Evolutionary conservation across 1,140 invertebrate genomes (phyloP).

Genomic region (Zaprionus gabonicus): DNA sequence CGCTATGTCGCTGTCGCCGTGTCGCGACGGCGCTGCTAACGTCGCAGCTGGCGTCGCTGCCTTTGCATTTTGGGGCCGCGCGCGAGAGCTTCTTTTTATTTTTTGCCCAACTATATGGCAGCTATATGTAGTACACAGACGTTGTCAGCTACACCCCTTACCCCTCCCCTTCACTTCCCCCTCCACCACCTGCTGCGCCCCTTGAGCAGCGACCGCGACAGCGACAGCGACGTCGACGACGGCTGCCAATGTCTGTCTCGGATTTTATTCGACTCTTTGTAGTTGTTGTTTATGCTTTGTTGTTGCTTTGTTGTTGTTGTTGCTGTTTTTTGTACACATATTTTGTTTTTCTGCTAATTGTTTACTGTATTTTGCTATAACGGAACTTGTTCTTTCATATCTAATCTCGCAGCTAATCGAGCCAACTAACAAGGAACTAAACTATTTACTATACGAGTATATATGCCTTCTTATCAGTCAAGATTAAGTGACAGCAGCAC

Average conservation of each 20-base stretch:
- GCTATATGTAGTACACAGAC: conserved; percentile 52
- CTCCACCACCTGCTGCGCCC: background rate
- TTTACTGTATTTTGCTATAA: conserved; percentile 66
- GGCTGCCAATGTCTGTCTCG: conserved; percentile 75
- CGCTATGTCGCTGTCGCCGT: conserved; percentile 21
- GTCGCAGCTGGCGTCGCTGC: conserved; percentile 46
- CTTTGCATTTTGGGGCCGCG: conserved; percentile 67
- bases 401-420: background rate
- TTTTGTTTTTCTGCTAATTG: conserved; percentile 52
- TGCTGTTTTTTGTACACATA: conserved; percentile 19
- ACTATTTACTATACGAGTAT: background rate
- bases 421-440: background rate
- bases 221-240: conserved; percentile 38
- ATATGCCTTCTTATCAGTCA: background rate
- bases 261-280: conserved; percentile 38
- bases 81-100: conserved; percentile 40
- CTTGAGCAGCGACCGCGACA: conserved; percentile 49
- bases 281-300: conserved; percentile 22
- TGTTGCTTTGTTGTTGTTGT: conserved; percentile 47
- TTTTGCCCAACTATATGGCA: conserved; percentile 47
- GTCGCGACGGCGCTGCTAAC: conserved; percentile 21
- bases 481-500: conserved; percentile 4
- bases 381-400: background rate
- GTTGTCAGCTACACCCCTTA: conserved; percentile 8
- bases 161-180: no score